Conservation (phyloP, 2,888 invertebrate genomes). For the Bugula neritina region DNA sequence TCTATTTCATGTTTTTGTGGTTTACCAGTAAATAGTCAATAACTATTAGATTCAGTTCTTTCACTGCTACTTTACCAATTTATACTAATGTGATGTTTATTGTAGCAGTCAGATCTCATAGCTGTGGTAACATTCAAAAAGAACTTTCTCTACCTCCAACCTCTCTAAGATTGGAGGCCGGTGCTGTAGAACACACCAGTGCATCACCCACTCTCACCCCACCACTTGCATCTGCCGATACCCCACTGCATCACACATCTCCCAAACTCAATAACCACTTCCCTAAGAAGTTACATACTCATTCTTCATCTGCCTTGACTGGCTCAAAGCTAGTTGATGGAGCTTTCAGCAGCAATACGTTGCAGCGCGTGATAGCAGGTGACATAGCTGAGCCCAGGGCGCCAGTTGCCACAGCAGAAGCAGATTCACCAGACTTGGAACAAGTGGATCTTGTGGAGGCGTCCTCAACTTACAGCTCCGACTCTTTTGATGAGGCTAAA, state of each 20-base stretch:
- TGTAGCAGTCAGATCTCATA: background rate
- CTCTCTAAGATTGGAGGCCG: too few relatives aligned
- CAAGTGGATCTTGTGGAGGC: background rate
- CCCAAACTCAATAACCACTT: conserved; percentile 8
- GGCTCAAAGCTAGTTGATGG: background rate
- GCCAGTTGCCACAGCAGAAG: conserved; percentile 19
- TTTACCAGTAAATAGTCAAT: background rate
- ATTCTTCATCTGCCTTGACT: background rate
- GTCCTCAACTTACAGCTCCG: too few relatives aligned
- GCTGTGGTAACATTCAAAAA: background rate
- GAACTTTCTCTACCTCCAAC: background rate
- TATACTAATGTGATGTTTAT: background rate
- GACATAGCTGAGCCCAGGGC: background rate
- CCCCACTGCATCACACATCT: too few relatives aligned
- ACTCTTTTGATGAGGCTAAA: too few relatives aligned
- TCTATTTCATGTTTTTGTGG: background rate
- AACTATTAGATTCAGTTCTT: background rate
- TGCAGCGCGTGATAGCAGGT: background rate
- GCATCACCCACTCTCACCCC: too few relatives aligned
- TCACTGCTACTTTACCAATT: background rate
- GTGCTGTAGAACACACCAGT: too few relatives aligned
- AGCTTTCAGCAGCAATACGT: background rate
- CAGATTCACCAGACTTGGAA: conserved; percentile 3
- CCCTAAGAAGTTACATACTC: background rate
- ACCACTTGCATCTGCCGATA: too few relatives aligned